Evolutionary conservation across 2,113 vertebrate species (phyloP).

Genomic region (Leptobrachium ailaonicum): DNA sequence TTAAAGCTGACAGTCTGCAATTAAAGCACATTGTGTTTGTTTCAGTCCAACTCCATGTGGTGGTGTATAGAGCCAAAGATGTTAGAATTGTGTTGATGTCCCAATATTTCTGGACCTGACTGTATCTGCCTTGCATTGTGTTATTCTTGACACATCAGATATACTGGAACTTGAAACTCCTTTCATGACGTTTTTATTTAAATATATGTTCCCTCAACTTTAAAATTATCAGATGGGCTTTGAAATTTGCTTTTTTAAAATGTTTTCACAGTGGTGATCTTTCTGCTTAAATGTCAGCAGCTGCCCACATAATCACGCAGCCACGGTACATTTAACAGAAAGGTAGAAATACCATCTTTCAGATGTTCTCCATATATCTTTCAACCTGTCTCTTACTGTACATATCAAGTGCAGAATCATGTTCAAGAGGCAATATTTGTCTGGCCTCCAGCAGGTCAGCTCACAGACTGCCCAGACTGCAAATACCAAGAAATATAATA

Average conservation of each 20-base stretch:
- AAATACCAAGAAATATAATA: conserved; percentile 45
- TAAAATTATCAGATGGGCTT: not conserved
- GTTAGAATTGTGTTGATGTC: too few species aligned
- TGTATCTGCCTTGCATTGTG: too few species aligned
- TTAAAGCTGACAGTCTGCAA: too few species aligned
- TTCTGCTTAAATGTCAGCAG: conserved; percentile 4
- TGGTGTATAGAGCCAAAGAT: too few species aligned
- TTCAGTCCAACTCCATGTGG: too few species aligned
- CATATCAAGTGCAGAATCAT: conserved; percentile 8
- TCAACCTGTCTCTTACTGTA: conserved; percentile 26
- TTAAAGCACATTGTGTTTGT: too few species aligned
- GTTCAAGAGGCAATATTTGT: conserved; percentile 1
- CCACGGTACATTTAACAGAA: conserved; percentile 27
- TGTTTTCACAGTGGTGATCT: not conserved
- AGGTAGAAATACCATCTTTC: conserved; percentile 18
- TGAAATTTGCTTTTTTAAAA: not conserved
- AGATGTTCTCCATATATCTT: conserved; percentile 25
- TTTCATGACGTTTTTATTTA: not conserved
- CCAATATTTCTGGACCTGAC: too few species aligned
- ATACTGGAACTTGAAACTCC: too few species aligned
- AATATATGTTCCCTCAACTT: not conserved
- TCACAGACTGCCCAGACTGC: conserved; percentile 35
- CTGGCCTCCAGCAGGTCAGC: conserved; percentile 48
- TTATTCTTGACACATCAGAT: too few species aligned
- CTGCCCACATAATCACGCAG: not conserved